Percentiles rank a stretch among this genome's conserved stretches.
Conservation (phyloP, 2,888 invertebrate genomes). For the Dryobotodes eremita region DNA sequence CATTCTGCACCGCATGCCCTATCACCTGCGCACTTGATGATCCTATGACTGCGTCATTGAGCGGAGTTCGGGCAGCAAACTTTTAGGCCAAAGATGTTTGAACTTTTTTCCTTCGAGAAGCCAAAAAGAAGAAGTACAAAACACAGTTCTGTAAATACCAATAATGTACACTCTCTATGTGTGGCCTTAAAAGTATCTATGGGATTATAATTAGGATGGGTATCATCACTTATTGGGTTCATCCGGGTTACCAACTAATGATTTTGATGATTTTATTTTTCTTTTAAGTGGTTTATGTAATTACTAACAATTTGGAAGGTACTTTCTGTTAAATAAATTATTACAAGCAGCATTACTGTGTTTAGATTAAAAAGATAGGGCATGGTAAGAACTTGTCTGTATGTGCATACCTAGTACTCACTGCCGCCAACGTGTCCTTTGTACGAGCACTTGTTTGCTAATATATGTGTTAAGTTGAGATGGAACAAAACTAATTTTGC, state of each 20-base stretch:
- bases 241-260: not conserved
- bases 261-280: no score
- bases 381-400: not conserved
- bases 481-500: not conserved
- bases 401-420: not conserved
- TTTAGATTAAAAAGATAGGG: not conserved
- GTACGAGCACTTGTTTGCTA: not conserved
- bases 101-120: no score
- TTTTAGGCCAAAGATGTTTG: no score
- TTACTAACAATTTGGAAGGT: no score
- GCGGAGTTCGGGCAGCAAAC: no score
- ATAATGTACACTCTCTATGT: not conserved
- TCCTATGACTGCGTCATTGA: no score
- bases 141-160: not conserved
- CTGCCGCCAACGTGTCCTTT: no score
- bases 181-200: not conserved
- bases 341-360: not conserved
- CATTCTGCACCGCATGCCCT: no score
- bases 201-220: not conserved
- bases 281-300: no score
- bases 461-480: not conserved
- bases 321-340: no score
- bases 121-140: no score
- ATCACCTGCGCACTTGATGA: no score
- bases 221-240: not conserved